Evolutionary conservation across 2,888 invertebrate species (phyloP).

Genomic region (Chrysina gloriosa): DNA sequence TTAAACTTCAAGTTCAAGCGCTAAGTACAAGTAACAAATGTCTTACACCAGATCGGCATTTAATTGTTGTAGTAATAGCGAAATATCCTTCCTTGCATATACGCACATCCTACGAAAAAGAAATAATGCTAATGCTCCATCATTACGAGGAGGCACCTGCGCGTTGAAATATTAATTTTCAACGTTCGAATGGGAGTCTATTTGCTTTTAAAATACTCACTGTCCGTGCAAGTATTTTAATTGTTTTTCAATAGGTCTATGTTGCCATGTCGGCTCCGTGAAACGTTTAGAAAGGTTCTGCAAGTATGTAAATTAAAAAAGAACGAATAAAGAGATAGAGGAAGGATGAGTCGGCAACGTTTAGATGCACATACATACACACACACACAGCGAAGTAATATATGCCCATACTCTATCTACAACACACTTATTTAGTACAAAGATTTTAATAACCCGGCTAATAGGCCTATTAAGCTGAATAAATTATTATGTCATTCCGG

Average conservation of each 20-base stretch:
- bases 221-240: slow-evolving; percentile 34
- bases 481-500: slow-evolving; percentile 30
- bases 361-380: background rate
- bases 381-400: background rate
- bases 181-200: slow-evolving; percentile 16
- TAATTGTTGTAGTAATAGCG: slow-evolving; percentile 20
- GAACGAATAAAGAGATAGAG: slow-evolving; percentile 2
- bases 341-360: slow-evolving; percentile 27
- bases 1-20: background rate
- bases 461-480: slow-evolving; percentile 32
- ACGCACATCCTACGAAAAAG: slow-evolving; percentile 2
- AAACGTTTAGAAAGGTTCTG: slow-evolving; percentile 35
- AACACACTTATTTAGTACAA: slow-evolving; percentile 31
- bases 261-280: slow-evolving; percentile 17
- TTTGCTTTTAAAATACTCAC: slow-evolving; percentile 28
- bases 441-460: slow-evolving; percentile 34
- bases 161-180: slow-evolving; percentile 36
- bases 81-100: slow-evolving; percentile 22
- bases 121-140: slow-evolving; percentile 21
- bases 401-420: background rate
- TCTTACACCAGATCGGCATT: slow-evolving; percentile 3
- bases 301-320: slow-evolving; percentile 25
- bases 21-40: background rate
- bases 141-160: slow-evolving; percentile 24
- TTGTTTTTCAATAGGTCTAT: slow-evolving; percentile 25